Evolutionary conservation across 92 coral and sea anemone species (phyloP).

Genomic region (Porites lobata): DNA sequence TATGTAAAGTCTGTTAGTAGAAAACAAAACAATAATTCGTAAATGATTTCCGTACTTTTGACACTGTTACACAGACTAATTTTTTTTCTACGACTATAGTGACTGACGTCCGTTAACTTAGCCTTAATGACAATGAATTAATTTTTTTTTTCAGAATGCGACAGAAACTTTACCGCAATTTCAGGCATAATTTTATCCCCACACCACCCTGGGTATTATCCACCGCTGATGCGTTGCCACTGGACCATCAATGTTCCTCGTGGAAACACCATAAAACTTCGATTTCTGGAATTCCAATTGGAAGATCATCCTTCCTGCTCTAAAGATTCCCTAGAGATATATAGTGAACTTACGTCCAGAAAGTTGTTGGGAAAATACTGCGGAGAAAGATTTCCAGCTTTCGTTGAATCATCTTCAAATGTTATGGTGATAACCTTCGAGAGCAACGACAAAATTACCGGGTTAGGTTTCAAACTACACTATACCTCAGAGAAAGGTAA

Average conservation of each 20-base stretch:
- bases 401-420: constrained; percentile 75
- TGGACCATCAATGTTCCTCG: constrained; percentile 71
- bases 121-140: too few relatives aligned
- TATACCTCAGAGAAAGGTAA: constrained; percentile 68
- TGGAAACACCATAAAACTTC: constrained; percentile 60
- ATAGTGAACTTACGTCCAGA: constrained; percentile 36
- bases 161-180: constrained; percentile 24
- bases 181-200: constrained; percentile 69
- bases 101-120: too few relatives aligned
- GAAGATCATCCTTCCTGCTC: constrained; percentile 75
- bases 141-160: constrained; percentile 36
- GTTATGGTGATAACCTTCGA: constrained; percentile 55
- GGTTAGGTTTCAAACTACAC: constrained; percentile 72
- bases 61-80: too few relatives aligned
- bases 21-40: too few relatives aligned
- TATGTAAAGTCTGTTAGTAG: too few relatives aligned
- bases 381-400: constrained; percentile 77
- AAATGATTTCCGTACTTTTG: too few relatives aligned
- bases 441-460: constrained; percentile 50
- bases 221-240: constrained; percentile 45
- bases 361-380: constrained; percentile 72
- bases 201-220: constrained; percentile 63
- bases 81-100: too few relatives aligned
- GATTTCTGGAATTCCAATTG: constrained; percentile 69
- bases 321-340: constrained; percentile 68